Evolutionary conservation across 2,888 invertebrate species (phyloP).

Genomic region (Apomyelois bistriatella): DNA sequence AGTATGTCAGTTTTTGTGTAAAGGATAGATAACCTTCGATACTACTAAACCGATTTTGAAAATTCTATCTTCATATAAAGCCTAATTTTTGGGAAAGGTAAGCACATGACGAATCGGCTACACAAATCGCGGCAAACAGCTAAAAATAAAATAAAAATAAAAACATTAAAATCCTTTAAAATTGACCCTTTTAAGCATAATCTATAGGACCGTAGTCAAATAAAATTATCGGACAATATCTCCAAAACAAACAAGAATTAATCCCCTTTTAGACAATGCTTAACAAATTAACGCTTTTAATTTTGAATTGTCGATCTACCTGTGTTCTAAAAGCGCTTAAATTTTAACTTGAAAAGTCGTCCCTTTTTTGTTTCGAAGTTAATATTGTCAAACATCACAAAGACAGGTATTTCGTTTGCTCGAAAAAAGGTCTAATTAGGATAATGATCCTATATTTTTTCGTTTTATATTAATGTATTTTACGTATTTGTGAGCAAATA

Average conservation of each 20-base stretch:
- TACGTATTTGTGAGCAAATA: too few relatives aligned
- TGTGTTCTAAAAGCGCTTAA: slow-evolving; percentile 3
- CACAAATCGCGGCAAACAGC: too few relatives aligned
- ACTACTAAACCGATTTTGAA: too few relatives aligned
- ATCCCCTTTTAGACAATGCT: slow-evolving; percentile 24
- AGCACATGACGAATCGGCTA: too few relatives aligned
- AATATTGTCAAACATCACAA: slow-evolving; percentile 26
- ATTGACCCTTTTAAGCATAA: too few relatives aligned
- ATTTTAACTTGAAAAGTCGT: background rate
- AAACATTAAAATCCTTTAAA: too few relatives aligned
- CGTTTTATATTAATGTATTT: background rate
- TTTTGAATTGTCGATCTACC: slow-evolving; percentile 30
- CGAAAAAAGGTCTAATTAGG: background rate
- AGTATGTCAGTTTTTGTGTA: too few relatives aligned
- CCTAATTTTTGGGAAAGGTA: too few relatives aligned
- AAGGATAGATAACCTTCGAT: too few relatives aligned
- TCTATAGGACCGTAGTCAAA: slow-evolving; percentile 1
- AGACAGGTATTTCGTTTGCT: slow-evolving; percentile 19
- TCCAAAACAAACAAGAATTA: slow-evolving; percentile 16
- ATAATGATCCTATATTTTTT: background rate
- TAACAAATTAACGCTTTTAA: slow-evolving; percentile 41
- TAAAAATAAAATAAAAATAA: too few relatives aligned
- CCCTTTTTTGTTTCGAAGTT: slow-evolving; percentile 19
- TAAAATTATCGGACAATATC: background rate
- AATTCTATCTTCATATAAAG: too few relatives aligned